Evolutionary conservation across 1,140 invertebrate genomes (phyloP).

Genomic region (Probaryconus sp.): DNA sequence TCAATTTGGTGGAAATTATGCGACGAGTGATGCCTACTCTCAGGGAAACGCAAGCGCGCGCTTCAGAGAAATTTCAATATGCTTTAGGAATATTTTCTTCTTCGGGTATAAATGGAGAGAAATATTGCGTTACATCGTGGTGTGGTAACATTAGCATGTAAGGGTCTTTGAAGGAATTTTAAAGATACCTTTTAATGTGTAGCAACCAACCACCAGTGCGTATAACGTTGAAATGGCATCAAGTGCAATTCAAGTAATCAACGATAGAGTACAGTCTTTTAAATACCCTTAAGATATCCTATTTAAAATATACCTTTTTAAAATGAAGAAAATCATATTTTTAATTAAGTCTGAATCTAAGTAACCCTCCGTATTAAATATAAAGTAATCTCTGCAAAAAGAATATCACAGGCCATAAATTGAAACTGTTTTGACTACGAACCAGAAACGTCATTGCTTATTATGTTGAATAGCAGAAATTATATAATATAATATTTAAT

Average conservation of each 20-base stretch:
- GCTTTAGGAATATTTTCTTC: constrained; percentile 12
- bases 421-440: constrained; percentile 6
- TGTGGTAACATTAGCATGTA: too few relatives aligned
- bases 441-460: constrained; percentile 20
- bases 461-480: constrained; percentile 22
- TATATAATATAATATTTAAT: constrained; percentile 25
- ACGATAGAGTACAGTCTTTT: too few relatives aligned
- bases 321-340: too few relatives aligned
- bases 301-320: too few relatives aligned
- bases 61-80: constrained; percentile 8
- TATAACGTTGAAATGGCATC: too few relatives aligned
- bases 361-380: too few relatives aligned
- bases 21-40: constrained; percentile 30
- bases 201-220: too few relatives aligned
- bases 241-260: too few relatives aligned
- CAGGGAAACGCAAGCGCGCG: constrained; percentile 7
- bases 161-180: not conserved
- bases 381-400: too few relatives aligned
- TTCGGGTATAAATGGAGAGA: not conserved
- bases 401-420: constrained; percentile 2
- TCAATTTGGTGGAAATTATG: constrained; percentile 53
- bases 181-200: too few relatives aligned
- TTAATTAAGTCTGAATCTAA: too few relatives aligned
- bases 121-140: constrained; percentile 21
- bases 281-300: too few relatives aligned